Conservation (phyloP, 2,888 invertebrate genomes). For the Heliconius cydno region DNA sequence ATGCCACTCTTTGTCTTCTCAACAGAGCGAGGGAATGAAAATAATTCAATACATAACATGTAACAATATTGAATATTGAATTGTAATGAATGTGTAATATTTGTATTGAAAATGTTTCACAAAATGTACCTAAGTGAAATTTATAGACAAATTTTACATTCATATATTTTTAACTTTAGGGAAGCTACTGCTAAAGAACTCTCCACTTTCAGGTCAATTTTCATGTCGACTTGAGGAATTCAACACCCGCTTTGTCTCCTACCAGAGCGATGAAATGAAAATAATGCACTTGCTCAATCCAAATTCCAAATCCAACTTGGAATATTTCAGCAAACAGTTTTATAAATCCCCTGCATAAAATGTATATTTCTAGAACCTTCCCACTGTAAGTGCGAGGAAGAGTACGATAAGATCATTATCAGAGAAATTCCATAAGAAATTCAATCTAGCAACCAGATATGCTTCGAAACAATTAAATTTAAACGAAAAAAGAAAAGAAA, state of each 20-base stretch:
- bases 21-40: too few species aligned
- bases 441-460: constrained; percentile 20
- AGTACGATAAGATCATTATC: constrained; percentile 34
- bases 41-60: too few species aligned
- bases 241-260: not conserved
- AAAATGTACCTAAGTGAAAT: too few species aligned
- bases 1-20: too few species aligned
- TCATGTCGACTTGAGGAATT: too few species aligned
- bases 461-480: constrained; percentile 7
- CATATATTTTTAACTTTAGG: too few species aligned
- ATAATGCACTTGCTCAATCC: not conserved
- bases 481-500: not conserved
- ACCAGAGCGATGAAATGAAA: not conserved
- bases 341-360: not conserved
- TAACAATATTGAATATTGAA: too few species aligned
- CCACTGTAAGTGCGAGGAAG: constrained; percentile 13
- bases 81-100: too few species aligned
- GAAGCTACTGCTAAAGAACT: too few species aligned
- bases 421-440: constrained; percentile 33
- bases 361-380: constrained; percentile 17
- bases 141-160: too few species aligned
- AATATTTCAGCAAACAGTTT: not conserved
- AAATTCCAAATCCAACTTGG: not conserved
- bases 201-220: too few species aligned
- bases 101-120: too few species aligned